Evolutionary conservation across 2,888 invertebrate species (phyloP).

Genomic region (Cheilosia variabilis): DNA sequence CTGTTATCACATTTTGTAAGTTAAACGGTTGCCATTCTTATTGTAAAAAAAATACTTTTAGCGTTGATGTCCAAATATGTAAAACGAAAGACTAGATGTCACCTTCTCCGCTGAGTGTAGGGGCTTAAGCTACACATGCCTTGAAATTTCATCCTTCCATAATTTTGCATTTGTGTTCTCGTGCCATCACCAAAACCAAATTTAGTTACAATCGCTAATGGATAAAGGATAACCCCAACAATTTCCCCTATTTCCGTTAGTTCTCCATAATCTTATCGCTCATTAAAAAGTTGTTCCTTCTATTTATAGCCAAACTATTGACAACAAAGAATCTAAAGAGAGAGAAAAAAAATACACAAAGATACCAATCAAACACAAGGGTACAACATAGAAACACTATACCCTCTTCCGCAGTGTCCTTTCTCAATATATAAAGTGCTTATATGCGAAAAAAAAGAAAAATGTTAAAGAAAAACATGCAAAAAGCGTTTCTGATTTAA

Average conservation of each 20-base stretch:
- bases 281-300: slow-evolving; percentile 6
- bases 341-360: background rate
- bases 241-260: background rate
- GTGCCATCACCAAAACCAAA: too few species aligned
- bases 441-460: slow-evolving; percentile 27
- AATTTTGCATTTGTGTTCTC: too few species aligned
- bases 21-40: too few species aligned
- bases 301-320: slow-evolving; percentile 10
- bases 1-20: too few species aligned
- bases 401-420: slow-evolving; percentile 34
- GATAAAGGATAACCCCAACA: background rate
- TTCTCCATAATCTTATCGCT: slow-evolving; percentile 1
- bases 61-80: too few species aligned
- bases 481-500: slow-evolving; percentile 44
- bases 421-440: slow-evolving; percentile 17
- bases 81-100: too few species aligned
- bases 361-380: slow-evolving; percentile 17
- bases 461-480: slow-evolving; percentile 8
- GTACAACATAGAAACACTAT: background rate
- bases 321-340: slow-evolving; percentile 9
- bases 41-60: too few species aligned
- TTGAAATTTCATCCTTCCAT: too few species aligned
- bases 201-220: too few species aligned
- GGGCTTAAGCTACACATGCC: too few species aligned
- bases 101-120: too few species aligned